Conservation (phyloP, 2,888 invertebrate species). For the Camptogramma bilineatum region DNA sequence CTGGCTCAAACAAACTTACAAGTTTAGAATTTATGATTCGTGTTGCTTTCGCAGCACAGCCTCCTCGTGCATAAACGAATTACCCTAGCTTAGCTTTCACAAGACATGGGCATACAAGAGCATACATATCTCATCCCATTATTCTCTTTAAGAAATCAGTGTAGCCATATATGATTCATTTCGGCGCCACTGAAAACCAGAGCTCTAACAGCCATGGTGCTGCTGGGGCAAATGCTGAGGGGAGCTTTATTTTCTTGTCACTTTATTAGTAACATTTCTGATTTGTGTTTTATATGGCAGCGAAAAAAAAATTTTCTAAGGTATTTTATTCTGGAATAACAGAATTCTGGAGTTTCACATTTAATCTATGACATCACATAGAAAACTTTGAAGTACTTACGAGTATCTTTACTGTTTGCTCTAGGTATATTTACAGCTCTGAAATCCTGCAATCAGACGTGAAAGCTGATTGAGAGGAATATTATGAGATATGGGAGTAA, state of each 20-base stretch:
- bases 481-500: conserved; percentile 14
- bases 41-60: neutral
- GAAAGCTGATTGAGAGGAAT: conserved; percentile 20
- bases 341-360: neutral
- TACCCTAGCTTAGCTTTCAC: neutral
- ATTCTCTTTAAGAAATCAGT: neutral
- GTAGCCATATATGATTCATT: too few relatives aligned
- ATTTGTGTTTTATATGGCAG: too few relatives aligned
- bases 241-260: too few relatives aligned
- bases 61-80: neutral
- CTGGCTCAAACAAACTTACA: neutral
- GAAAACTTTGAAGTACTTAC: neutral
- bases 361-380: neutral
- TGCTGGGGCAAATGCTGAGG: too few relatives aligned
- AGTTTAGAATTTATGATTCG: neutral
- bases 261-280: too few relatives aligned
- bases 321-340: neutral
- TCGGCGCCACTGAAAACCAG: too few relatives aligned
- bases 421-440: neutral
- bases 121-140: neutral
- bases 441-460: conserved; percentile 22
- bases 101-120: neutral
- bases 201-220: too few relatives aligned
- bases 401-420: neutral
- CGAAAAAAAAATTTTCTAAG: too few relatives aligned